Evolutionary conservation across 2,888 invertebrate species (phyloP), one percentile per base, ranked within the genome.

Genomic region (Fragum fragum): DNA sequence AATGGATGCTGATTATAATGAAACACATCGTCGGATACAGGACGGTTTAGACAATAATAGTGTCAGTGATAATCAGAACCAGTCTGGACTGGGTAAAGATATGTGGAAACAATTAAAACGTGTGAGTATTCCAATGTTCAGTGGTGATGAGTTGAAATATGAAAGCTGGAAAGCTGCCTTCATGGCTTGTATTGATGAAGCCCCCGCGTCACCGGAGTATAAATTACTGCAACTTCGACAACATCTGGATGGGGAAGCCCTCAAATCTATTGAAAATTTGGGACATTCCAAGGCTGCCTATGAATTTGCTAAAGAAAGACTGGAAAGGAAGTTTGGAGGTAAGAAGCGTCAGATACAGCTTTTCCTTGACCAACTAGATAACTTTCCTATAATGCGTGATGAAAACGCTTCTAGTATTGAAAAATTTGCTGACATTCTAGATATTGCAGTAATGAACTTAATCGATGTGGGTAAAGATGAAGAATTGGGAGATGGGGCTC

Each of bases 371-470:
- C 18, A 47, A 18, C n/a, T 47, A 3, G 47, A 47, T 3, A 14
- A 47, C 3, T 47, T 47, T 14, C 47, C 47, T 47, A 16, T 47
- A 32, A 68, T 68, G 18, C 5, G 23, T 3, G 16, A 68, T 21
- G 36, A 29, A 21, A 63, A 36, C 26, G 29, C 36, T 9, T 1
- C n/a, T 5, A 26, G 14, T 23, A 29, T 32, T 29, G 63, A 63
- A n/a, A 63, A 26, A 18, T 63, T 63, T 18, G 29, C 63, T 29
- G 28, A 63, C 21, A 23, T 63, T 11, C n/a, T 63, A 1, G 63
- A 63, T 28, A 63, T 63, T 57, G 57, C 57, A 2, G 57, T 57
- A 57, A 57, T 57, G 11, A 57, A 57, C 14, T 14, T 57, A 11
- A 57, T 2, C 3, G 57, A 57, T 3, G 57, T 23, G 2, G 23